Conservation (phyloP, 2,888 invertebrate species). For the Chrysolina oricalcia region DNA sequence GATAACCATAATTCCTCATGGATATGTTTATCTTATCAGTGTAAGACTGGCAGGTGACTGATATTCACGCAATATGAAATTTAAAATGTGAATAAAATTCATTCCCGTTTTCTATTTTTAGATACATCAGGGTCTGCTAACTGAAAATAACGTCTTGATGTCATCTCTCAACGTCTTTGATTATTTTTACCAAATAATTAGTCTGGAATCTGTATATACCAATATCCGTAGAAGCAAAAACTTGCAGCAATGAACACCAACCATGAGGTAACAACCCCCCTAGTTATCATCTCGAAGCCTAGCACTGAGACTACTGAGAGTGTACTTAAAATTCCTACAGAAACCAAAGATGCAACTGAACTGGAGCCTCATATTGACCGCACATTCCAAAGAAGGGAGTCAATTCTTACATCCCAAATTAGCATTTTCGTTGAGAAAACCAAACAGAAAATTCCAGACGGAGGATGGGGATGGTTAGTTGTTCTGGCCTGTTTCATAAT, state of each 20-base stretch:
- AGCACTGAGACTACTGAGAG: constrained; percentile 44
- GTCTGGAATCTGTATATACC: neutral
- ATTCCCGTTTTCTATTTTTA: constrained; percentile 5
- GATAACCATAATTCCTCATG: neutral
- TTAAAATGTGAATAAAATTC: neutral
- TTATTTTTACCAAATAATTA: constrained; percentile 1
- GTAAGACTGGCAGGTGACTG: neutral
- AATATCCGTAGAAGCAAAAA: neutral
- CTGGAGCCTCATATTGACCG: constrained; percentile 35
- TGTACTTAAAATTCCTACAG: constrained; percentile 23
- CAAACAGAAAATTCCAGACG: constrained; percentile 81
- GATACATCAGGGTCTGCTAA: neutral
- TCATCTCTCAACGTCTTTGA: constrained; percentile 3
- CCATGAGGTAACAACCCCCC: constrained; percentile 36
- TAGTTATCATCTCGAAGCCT: constrained; percentile 47
- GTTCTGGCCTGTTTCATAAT: constrained; percentile 89
- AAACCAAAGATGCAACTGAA: constrained; percentile 26
- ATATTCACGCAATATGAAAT: neutral
- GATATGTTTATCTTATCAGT: constrained; percentile 3
- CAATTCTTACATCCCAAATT: constrained; percentile 55
- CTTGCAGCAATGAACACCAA: neutral
- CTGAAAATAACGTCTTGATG: constrained; percentile 21
- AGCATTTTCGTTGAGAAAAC: constrained; percentile 53
- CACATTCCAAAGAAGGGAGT: constrained; percentile 53
- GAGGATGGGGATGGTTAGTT: constrained; percentile 93